phyloP scores from a whole-genome alignment of 2,113 vertebrate species.

The Procavia capensis region DNA sequence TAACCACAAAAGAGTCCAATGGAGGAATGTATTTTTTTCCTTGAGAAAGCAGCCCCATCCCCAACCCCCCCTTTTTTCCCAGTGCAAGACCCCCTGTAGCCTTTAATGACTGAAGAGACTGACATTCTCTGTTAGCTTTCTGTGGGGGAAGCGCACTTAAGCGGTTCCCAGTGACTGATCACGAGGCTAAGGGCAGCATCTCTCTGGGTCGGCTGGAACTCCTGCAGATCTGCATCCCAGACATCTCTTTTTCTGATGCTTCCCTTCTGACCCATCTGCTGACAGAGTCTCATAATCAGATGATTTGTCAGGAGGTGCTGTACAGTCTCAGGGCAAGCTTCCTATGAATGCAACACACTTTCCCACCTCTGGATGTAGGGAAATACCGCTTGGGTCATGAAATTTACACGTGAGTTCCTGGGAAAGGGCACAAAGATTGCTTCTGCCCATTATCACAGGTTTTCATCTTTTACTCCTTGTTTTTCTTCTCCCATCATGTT shows the following conservation, averaged over 20 bases:
- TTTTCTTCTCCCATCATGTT: conserved; percentile 66
- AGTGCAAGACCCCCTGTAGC: background rate
- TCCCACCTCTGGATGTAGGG: background rate
- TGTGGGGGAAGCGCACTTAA: background rate
- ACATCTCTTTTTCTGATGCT: background rate
- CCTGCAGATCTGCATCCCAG: conserved; percentile 25
- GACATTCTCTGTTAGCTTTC: background rate
- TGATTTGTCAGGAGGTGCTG: background rate
- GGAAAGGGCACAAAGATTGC: background rate
- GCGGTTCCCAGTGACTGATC: conserved; percentile 7
- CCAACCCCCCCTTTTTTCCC: background rate
- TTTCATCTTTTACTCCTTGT: conserved; percentile 61
- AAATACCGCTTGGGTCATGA: background rate
- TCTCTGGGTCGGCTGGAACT: background rate
- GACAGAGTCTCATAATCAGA: background rate
- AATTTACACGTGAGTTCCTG: background rate
- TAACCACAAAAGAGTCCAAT: background rate
- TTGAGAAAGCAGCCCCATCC: conserved; percentile 41
- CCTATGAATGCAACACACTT: conserved; percentile 27
- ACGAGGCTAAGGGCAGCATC: background rate
- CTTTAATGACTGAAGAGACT: conserved; percentile 35
- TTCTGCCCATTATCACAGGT: background rate
- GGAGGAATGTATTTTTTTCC: conserved; percentile 1
- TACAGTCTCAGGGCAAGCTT: conserved; percentile 19
- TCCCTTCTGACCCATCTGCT: conserved; percentile 7